Conservation (phyloP, 2,888 invertebrate species). For the Synergus laeviventris region DNA sequence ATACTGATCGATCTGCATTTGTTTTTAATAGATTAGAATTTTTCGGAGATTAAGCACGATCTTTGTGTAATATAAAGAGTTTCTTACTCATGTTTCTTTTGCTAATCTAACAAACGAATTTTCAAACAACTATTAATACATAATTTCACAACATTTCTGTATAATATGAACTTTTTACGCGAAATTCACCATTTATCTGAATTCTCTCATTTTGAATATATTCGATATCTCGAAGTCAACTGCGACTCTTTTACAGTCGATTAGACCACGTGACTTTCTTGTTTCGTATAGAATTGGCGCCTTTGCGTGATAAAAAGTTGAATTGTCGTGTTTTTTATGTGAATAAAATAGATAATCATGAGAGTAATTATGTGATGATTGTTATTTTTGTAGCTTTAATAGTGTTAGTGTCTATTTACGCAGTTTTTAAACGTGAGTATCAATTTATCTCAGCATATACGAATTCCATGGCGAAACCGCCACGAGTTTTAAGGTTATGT, state of each 20-base stretch:
- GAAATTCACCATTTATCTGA: neutral
- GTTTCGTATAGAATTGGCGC: slow-evolving; percentile 2
- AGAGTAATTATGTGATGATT: neutral
- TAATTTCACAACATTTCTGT: neutral
- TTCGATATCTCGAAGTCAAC: slow-evolving; percentile 20
- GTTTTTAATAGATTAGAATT: neutral
- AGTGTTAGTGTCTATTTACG: neutral
- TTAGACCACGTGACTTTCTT: neutral
- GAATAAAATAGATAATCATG: slow-evolving; percentile 13
- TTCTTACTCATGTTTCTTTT: neutral
- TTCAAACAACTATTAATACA: neutral
- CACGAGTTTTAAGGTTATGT: slow-evolving; percentile 21
- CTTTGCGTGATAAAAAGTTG: neutral
- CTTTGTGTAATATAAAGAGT: neutral
- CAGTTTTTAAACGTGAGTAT: slow-evolving; percentile 16
- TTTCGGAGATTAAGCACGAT: neutral
- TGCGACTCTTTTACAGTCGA: neutral
- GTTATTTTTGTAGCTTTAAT: neutral
- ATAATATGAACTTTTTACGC: neutral
- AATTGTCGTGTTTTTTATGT: neutral
- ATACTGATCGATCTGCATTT: neutral
- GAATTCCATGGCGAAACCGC: neutral
- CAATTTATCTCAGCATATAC: neutral
- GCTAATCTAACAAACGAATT: neutral
- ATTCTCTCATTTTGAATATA: neutral